Evolutionary conservation across 2,113 vertebrate genomes (phyloP).

Genomic region (Dicaeum eximium): DNA sequence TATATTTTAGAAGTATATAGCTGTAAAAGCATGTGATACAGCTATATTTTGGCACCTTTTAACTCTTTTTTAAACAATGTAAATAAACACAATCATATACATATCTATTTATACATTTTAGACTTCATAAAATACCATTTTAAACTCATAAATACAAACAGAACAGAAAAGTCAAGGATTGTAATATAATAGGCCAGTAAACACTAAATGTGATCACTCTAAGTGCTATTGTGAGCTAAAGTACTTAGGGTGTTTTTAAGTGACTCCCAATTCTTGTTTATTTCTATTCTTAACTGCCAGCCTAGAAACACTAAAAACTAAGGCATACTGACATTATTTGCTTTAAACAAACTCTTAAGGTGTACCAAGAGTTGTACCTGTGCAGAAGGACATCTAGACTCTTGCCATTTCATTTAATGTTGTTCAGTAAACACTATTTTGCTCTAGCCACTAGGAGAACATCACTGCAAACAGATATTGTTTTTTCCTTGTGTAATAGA

Average conservation of each 20-base stretch:
- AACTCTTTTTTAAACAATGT: neutral
- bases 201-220: neutral
- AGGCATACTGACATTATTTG: neutral
- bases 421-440: neutral
- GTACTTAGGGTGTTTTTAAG: neutral
- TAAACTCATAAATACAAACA: neutral
- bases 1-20: neutral
- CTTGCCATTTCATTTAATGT: neutral
- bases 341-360: neutral
- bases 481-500: neutral
- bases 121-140: neutral
- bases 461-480: neutral
- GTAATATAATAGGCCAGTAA: neutral
- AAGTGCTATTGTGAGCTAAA: neutral
- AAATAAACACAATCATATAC: neutral
- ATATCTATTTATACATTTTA: neutral
- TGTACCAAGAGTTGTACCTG: neutral
- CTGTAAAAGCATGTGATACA: neutral
- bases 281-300: neutral
- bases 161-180: neutral
- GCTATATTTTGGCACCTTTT: neutral
- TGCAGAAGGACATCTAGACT: neutral
- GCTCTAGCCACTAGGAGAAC: neutral
- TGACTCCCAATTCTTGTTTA: neutral
- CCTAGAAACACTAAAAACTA: neutral